Evolutionary conservation across 2,113 vertebrate species (phyloP).

Genomic region (Otis tarda): DNA sequence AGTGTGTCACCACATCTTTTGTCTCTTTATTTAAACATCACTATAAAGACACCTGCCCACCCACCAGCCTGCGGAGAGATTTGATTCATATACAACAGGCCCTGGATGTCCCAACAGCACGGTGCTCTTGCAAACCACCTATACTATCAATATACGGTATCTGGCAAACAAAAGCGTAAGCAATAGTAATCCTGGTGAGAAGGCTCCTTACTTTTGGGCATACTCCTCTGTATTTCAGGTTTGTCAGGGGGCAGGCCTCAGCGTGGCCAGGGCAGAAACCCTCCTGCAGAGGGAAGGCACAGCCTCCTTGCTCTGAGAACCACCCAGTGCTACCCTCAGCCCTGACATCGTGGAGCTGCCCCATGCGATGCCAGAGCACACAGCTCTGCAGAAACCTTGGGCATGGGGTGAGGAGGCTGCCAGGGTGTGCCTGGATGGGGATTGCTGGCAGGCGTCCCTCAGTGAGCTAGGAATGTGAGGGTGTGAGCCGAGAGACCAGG

Average conservation of each 20-base stretch:
- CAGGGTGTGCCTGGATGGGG: not conserved
- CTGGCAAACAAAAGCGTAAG: not conserved
- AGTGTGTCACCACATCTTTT: not conserved
- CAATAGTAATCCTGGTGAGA: not conserved
- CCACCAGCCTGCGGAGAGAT: not conserved
- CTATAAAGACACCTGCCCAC: not conserved
- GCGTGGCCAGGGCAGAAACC: accelerated
- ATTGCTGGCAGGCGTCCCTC: not conserved
- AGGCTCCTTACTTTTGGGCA: not conserved
- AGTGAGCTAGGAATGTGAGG: not conserved
- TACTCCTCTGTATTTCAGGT: not conserved
- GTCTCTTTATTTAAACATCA: not conserved
- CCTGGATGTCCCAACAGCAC: not conserved
- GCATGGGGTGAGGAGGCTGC: not conserved
- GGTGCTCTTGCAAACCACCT: not conserved
- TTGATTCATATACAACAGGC: not conserved
- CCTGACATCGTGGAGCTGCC: not conserved
- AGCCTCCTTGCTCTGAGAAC: not conserved
- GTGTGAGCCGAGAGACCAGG: not conserved
- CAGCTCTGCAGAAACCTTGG: not conserved
- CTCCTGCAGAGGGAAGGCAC: not conserved
- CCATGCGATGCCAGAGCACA: not conserved
- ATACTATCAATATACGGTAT: not conserved
- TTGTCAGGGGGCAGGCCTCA: not conserved
- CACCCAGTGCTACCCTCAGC: not conserved